Base-by-base conservation (phyloP, 2,797 vertebrate species). In the Lacerta agilis region DNA sequence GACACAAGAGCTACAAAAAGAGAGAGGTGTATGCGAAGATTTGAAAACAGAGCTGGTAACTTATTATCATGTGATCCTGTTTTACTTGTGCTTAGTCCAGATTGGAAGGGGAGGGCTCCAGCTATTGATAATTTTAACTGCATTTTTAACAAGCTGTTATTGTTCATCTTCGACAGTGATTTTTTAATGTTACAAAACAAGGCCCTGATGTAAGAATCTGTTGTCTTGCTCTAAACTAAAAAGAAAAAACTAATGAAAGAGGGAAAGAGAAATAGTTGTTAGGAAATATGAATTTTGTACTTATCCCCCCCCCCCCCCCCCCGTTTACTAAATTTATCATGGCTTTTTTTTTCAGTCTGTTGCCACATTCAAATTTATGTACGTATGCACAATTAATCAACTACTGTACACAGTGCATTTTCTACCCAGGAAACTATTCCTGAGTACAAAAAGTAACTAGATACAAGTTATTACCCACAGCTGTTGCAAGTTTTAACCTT, bases 1-100 rank as follows among this genome's bases (percentile, higher is more conserved):
- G 90, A 97, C 93, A 2, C 97, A 98, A 91, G 98, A 99, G 67
- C 96, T 99, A 86, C 97, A 97, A 94, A 98, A 94, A 89, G 98
- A 98, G 92, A 97, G 96, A 92, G 95, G 95, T 93, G 92, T 97
- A 61, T 98, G 97, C 27, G 98, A 98, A 90, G 96, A 97, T 87
- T 96, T 99, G 58, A 97, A 98, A 87, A 98, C 98, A 91, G 99
- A 99, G 93, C 97, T 99, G 98, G 99, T 99, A 98, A 94, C 91
- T 94, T 78, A 84, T 64, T 64, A 83, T 84, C 45, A 67, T 49
- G 45, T 80, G 90, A 36, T 78, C 64, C 18, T 38, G n/a, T 61
- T 69, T 77, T 82, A 87, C 89, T 90, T 83, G 45, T 82, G 13
- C 88, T 88, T 38, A 80, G 95, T 93, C 82, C 77, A 78, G 11